phyloP scores from a whole-genome alignment of 2,113 vertebrate genomes.

The Isurus oxyrinchus region DNA sequence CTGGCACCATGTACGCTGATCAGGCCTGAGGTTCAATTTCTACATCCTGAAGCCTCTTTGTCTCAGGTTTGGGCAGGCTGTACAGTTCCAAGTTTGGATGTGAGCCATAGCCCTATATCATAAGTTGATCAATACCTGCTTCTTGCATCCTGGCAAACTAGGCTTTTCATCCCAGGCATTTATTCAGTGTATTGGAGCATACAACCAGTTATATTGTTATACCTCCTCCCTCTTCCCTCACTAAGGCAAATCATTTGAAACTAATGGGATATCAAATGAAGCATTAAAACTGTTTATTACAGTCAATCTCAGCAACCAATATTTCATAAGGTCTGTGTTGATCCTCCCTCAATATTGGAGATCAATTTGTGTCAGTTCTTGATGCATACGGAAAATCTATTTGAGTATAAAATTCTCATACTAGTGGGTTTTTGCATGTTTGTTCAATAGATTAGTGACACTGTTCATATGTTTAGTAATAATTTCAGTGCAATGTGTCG shows the following conservation, averaged over 20 bases:
- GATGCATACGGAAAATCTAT: neutral
- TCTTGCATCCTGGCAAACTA: neutral
- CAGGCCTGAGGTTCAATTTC: neutral
- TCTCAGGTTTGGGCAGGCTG: neutral
- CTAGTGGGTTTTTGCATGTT: neutral
- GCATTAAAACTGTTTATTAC: slow-evolving; percentile 23
- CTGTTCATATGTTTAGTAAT: neutral
- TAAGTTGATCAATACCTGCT: neutral
- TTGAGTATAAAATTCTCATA: neutral
- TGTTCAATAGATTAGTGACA: neutral
- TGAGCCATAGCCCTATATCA: neutral
- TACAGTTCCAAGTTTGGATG: neutral
- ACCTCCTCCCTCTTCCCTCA: neutral
- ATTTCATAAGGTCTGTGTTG: neutral
- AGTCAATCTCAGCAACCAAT: slow-evolving; percentile 15
- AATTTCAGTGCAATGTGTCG: neutral
- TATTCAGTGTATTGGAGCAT: neutral
- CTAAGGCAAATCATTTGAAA: slow-evolving; percentile 19
- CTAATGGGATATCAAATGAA: slow-evolving; percentile 24
- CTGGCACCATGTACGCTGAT: neutral
- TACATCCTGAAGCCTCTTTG: neutral
- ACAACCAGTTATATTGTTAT: neutral
- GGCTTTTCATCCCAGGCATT: neutral
- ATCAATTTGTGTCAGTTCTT: neutral
- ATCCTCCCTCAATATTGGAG: neutral